Base-by-base conservation (phyloP, 2,888 invertebrate species). In the Oeneis ivallda region DNA sequence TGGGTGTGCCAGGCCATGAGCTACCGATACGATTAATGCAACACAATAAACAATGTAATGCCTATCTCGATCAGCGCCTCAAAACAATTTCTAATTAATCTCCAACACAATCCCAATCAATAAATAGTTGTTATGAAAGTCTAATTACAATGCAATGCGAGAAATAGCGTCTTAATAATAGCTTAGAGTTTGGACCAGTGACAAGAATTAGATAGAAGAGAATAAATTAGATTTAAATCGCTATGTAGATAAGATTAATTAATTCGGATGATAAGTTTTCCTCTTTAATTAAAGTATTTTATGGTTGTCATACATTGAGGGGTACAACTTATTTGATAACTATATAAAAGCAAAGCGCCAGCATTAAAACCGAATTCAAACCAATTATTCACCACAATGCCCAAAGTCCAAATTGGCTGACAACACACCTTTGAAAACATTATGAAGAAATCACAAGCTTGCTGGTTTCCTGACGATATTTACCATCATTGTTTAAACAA, bases 71-170 rank as follows among this genome's bases (percentile, higher is more conserved):
- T 76, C 72, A 75, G 81, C 84, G 81, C 74, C 72, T 69, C 69
- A 72, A 79, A 81, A 81, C 81, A 78, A 85, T 87, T 87, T 86
- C 84, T 87, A 87, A 89, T 89, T 88, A 89, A 83, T 86, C 83
- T 81, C 72, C 74, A 78, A 80, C 82, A 82, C 80, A 82, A 81
- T 79, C 78, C 78, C 77, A 78, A 85, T 86, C 84, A 86, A 86
- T 84, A 82, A 87, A 87, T 85, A 80, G 81, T 74, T 82, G 75
- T 85, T 86, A 87, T 84, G 86, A 87, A 87, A 88, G 81, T 84
- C 82, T 82, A 84, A 86, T 86, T 82, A 82, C 76, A 75, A 77
- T 76, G 72, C 68, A 68, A 64, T 69, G 64, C 68, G 70, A 69
- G 69, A 68, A 70, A 59, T 43, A 53, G 65, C 67, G 57, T 56